Evolutionary conservation across 2,797 vertebrate species (phyloP).

Genomic region (Vipera latastei): DNA sequence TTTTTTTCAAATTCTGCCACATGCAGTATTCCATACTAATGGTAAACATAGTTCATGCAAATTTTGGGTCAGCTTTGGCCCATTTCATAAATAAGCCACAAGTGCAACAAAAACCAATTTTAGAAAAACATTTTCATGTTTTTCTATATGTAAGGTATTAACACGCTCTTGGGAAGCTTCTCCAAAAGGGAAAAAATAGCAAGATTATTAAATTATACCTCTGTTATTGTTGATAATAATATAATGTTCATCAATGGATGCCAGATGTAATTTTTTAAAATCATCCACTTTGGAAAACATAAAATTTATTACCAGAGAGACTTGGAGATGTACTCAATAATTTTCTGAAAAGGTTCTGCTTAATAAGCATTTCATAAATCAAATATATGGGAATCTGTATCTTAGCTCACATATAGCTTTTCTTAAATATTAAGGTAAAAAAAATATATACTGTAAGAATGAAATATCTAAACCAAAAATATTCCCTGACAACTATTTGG

Average conservation of each 20-base stretch:
- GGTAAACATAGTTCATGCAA: neutral
- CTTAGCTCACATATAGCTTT: neutral
- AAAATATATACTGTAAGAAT: neutral
- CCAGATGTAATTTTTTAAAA: neutral
- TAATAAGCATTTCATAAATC: slow-evolving; percentile 7
- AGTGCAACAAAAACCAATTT: neutral
- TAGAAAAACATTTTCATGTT: neutral
- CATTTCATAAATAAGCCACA: neutral
- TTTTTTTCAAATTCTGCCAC: neutral
- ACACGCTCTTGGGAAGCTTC: neutral
- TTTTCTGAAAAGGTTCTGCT: slow-evolving; percentile 28
- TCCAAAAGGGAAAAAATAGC: neutral
- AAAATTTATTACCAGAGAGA: slow-evolving; percentile 21
- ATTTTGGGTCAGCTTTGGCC: neutral
- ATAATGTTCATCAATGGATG: slow-evolving; percentile 1
- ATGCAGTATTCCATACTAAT: neutral
- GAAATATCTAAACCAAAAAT: slow-evolving; percentile 2
- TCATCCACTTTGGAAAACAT: neutral
- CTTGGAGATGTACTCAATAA: slow-evolving; percentile 27
- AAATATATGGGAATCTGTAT: neutral
- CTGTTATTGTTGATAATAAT: neutral
- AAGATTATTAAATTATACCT: slow-evolving; percentile 7
- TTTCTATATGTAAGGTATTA: neutral
- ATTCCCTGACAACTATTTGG: neutral
- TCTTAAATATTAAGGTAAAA: neutral